A percentile compares a stretch with the other conserved stretches of the same genome.
Conservation (phyloP, 2,113 vertebrate species). For the Rhinogobius similis region DNA sequence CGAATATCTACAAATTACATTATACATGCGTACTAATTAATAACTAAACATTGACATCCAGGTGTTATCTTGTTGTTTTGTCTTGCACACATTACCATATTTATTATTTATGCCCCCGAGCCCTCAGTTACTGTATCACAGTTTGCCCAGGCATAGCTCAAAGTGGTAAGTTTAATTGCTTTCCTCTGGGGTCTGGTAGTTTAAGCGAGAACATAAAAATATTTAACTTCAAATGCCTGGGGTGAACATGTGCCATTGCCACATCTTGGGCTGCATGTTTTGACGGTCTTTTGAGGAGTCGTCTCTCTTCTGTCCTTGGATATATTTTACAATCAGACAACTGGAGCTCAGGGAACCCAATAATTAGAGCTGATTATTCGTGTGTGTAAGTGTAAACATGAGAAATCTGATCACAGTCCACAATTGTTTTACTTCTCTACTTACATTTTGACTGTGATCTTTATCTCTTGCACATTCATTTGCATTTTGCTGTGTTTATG, state of each 20-base stretch:
- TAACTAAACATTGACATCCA: no score
- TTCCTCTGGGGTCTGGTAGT: neutral
- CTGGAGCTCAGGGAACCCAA: neutral
- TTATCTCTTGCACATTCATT: no score
- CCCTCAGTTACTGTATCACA: slow-evolving; percentile 3
- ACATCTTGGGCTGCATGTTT: neutral
- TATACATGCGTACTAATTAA: no score
- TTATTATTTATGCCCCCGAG: slow-evolving; percentile 29
- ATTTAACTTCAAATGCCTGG: neutral
- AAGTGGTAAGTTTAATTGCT: slow-evolving; percentile 21
- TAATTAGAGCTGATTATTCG: neutral
- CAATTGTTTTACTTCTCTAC: no score
- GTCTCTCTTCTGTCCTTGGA: neutral
- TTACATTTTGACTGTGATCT: no score
- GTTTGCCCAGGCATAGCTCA: neutral
- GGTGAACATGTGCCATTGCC: neutral
- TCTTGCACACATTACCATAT: neutral
- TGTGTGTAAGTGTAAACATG: no score
- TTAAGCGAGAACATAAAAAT: neutral
- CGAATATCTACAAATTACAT: no score
- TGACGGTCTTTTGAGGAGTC: no score
- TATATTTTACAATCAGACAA: no score
- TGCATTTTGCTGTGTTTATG: no score
- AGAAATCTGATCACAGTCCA: no score
- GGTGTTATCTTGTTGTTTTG: neutral